These are phyloP conservation scores for Malthinus flaveolus DNA, from an alignment of 2,888 invertebrate species.

Conservation along the genomic window DNA sequence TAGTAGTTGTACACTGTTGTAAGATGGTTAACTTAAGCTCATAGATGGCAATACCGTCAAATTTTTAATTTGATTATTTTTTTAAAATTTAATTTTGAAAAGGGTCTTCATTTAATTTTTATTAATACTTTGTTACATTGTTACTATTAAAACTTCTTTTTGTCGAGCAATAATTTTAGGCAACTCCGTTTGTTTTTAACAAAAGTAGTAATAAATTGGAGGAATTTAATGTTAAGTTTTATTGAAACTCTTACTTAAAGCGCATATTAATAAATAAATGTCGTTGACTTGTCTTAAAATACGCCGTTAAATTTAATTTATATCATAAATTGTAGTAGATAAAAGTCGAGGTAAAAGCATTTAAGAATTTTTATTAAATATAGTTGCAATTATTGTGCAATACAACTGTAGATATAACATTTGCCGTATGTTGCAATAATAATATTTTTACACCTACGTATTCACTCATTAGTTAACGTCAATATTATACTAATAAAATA, in stretches of 20 bases:
- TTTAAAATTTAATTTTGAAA: not conserved
- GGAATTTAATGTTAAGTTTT: no score
- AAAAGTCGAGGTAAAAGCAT: conserved; percentile 14
- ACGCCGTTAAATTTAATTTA: conserved; percentile 18
- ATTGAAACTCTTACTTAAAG: conserved; percentile 8
- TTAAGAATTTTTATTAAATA: conserved; percentile 11
- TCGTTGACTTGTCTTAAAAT: conserved; percentile 14
- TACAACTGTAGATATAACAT: conserved; percentile 12
- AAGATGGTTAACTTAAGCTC: no score
- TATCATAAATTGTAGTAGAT: conserved; percentile 10
- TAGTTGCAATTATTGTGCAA: conserved; percentile 15
- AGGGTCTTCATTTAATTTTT: not conserved
- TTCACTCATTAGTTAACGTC: not conserved
- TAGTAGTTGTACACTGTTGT: no score
- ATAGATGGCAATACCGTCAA: no score
- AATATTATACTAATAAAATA: not conserved
- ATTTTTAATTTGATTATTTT: no score
- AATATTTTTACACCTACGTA: conserved; percentile 10
- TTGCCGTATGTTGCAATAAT: conserved; percentile 10
- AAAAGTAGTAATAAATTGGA: no score
- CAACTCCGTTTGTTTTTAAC: no score
- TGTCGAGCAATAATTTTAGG: not conserved
- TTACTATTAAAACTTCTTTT: no score
- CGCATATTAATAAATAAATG: conserved; percentile 19
- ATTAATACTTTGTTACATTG: no score